Conservation (phyloP, 2,888 invertebrate species). For the Paralinhomoeus sp. region DNA sequence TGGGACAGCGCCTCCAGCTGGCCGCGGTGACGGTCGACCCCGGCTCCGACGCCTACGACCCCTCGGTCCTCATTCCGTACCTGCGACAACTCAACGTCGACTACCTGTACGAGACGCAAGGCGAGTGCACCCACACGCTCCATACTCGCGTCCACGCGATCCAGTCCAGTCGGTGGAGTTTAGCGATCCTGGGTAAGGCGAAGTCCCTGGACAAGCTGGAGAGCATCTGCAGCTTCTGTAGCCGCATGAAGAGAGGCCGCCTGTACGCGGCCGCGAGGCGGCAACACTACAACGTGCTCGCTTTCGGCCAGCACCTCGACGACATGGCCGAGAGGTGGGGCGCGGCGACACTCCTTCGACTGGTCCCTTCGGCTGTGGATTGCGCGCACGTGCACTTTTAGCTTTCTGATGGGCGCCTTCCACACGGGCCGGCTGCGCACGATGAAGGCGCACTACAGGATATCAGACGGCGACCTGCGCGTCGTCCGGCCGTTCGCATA, state of each 20-base stretch:
- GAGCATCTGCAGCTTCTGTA: slow-evolving; percentile 47
- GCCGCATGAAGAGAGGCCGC: slow-evolving; percentile 43
- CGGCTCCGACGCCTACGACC: slow-evolving; percentile 38
- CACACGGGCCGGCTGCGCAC: slow-evolving; percentile 53
- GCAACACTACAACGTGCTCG: slow-evolving; percentile 61
- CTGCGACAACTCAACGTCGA: slow-evolving; percentile 47
- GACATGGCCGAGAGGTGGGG: slow-evolving; percentile 45
- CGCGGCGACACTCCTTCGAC: no score
- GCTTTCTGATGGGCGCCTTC: slow-evolving; percentile 55
- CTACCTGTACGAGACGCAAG: slow-evolving; percentile 49
- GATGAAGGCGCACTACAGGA: slow-evolving; percentile 51
- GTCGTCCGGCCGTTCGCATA: slow-evolving; percentile 66
- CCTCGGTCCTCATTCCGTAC: slow-evolving; percentile 46
- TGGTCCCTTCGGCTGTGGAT: no score
- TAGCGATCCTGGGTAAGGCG: slow-evolving; percentile 36
- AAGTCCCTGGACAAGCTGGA: slow-evolving; percentile 28
- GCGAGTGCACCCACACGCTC: slow-evolving; percentile 33
- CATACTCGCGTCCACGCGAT: not conserved
- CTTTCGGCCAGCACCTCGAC: slow-evolving; percentile 61
- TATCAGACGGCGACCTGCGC: slow-evolving; percentile 52
- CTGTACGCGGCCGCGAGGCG: slow-evolving; percentile 49
- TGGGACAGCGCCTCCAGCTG: slow-evolving; percentile 10
- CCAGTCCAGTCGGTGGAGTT: slow-evolving; percentile 8
- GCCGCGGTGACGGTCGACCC: slow-evolving; percentile 54
- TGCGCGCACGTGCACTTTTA: no score